Base-by-base conservation (phyloP, 2,113 vertebrate genomes). In the Axis porcinus region DNA sequence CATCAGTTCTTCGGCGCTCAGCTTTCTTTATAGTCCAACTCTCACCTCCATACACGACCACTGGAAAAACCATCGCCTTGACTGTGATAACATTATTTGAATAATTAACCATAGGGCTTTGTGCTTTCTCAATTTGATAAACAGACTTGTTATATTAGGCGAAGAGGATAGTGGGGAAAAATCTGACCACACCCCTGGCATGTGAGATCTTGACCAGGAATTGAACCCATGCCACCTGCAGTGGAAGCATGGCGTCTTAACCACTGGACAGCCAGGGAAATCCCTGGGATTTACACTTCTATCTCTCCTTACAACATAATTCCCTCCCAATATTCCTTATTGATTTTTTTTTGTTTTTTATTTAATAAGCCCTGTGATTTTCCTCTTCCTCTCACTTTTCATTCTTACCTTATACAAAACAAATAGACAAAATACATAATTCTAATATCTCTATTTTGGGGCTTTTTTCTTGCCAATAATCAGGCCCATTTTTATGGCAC, bases 221-320 rank as follows among this genome's bases (percentile, higher is more conserved):
- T 7, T 43, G 10, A 43, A 74, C 67, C 40, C 36, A 14, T 74
- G 36, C 11, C 70, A 6, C 67, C 36, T 13, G n/a, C 21, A 13
- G 36, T 25, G 11, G 21, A 43, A 25, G 70, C 36, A 74, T 3
- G 0, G 70, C 25, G 3, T 27, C 21, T 14, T 76, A 43, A 76
- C 36, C 36, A 14, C 70, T 43, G 23, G 36, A 76, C 70, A 40
- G 23, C 70, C 70, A 76, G 36, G 23, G 6, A 76, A 43, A 25
- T 43, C 36, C 70, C 11, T 76, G 36, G 2, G 55, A 89, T 86
- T 27, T 67, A 91, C 43, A 30, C 36, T 90, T 82, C 25, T n/a
- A 7, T 95, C 57, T 85, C 50, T 94, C 36, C 8, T 89, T 85
- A 70, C 40, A 87, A 84, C 70, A 45, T 58, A 91, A 91, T 70